Evolutionary conservation across 1,140 invertebrate species (phyloP).

Genomic region (Dryas iulia): DNA sequence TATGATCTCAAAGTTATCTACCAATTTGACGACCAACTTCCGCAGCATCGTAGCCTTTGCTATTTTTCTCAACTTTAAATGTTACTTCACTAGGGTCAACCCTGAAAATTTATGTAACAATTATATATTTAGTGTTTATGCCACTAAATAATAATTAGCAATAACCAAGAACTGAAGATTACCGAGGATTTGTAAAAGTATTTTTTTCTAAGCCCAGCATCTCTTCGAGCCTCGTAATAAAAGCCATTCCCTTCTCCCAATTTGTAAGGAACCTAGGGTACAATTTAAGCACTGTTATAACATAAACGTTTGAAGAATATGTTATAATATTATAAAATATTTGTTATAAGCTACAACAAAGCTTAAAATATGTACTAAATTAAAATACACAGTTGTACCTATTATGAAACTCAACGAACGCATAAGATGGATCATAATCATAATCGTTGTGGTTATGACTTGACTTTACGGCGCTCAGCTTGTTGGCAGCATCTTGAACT

Average conservation of each 20-base stretch:
- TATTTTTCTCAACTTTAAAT: conserved; percentile 90
- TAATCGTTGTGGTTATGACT: conserved; percentile 68
- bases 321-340: too few relatives aligned
- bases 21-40: conserved; percentile 87
- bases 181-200: conserved; percentile 72
- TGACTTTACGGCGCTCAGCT: conserved; percentile 40
- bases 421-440: conserved; percentile 85
- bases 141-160: background rate
- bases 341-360: too few relatives aligned
- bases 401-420: conserved; percentile 85
- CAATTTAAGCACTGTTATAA: conserved; percentile 14
- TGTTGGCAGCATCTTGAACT: conserved; percentile 43
- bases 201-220: conserved; percentile 82
- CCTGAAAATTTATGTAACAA: conserved; percentile 70
- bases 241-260: conserved; percentile 82
- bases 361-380: background rate
- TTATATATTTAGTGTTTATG: background rate
- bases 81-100: conserved; percentile 89
- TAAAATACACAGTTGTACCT: conserved; percentile 70
- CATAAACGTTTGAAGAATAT: background rate
- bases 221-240: conserved; percentile 82
- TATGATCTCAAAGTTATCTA: conserved; percentile 47
- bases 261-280: conserved; percentile 57
- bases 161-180: conserved; percentile 29
- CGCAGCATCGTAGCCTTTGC: conserved; percentile 84